Conservation (phyloP, 2,113 vertebrate genomes). For the Limanda limanda region DNA sequence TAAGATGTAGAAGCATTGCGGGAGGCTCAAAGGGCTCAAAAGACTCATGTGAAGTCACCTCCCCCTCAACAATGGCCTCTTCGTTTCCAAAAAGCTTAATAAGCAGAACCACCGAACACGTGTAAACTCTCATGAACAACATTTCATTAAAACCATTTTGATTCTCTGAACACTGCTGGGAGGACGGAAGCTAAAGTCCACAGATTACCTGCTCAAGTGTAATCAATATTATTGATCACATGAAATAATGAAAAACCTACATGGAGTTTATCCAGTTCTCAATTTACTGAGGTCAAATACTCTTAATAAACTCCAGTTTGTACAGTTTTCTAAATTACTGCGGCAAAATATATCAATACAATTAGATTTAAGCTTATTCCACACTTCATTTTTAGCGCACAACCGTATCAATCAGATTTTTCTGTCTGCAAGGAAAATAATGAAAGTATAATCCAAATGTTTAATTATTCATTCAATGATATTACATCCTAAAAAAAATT, state of each 20-base stretch:
- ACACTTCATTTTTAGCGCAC: background rate
- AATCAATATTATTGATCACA: background rate
- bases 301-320: background rate
- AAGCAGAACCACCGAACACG: background rate
- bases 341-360: background rate
- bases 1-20: slow-evolving; percentile 49
- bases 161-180: background rate
- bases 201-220: background rate
- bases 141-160: slow-evolving; percentile 10
- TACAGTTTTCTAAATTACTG: background rate
- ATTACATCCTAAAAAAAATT: background rate
- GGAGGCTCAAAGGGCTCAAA: slow-evolving; percentile 37
- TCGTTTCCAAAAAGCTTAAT: background rate
- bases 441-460: background rate
- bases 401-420: background rate
- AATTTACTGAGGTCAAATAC: background rate
- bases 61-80: slow-evolving; percentile 30
- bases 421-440: background rate
- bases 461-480: background rate
- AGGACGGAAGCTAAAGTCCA: background rate
- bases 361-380: no score
- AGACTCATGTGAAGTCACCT: slow-evolving; percentile 32
- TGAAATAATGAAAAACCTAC: background rate
- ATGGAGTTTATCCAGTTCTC: no score
- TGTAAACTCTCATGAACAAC: slow-evolving; percentile 19